Conservation (phyloP, 2,113 vertebrate genomes). For the Leptosomus discolor region DNA sequence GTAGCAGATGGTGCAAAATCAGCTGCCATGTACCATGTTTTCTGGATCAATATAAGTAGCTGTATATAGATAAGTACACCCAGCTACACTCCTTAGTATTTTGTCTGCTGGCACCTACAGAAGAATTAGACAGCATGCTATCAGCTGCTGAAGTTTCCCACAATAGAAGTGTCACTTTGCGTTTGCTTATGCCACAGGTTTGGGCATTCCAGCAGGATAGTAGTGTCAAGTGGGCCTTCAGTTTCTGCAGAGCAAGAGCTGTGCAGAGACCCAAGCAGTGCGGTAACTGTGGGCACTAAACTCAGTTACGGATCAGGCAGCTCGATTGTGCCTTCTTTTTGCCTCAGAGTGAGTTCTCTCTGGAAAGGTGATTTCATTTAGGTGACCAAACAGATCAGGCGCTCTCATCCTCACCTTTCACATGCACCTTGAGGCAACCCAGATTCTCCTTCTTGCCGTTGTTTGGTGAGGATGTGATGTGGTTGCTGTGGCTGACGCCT, state of each 20-base stretch:
- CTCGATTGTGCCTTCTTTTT: not conserved
- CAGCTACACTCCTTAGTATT: not conserved
- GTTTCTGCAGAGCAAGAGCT: not conserved
- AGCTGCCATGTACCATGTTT: not conserved
- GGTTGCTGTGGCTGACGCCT: not conserved
- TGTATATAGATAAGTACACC: too few species aligned
- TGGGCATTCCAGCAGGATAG: not conserved
- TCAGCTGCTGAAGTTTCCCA: not conserved
- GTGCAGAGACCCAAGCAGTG: not conserved
- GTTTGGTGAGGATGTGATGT: not conserved
- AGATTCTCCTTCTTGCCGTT: not conserved
- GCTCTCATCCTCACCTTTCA: not conserved
- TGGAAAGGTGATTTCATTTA: not conserved
- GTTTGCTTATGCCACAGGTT: not conserved
- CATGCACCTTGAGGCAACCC: not conserved
- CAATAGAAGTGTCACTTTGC: not conserved
- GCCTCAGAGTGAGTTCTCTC: not conserved
- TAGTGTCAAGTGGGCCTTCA: not conserved
- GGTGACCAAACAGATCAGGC: not conserved
- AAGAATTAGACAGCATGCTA: not conserved
- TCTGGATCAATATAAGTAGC: not conserved
- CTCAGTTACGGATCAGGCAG: not conserved
- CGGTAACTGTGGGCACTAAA: not conserved
- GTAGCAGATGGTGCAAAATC: conserved; percentile 22
- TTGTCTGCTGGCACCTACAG: not conserved